Conservation (phyloP, 2,797 vertebrate genomes). For the Pseudochirops corinnae region DNA sequence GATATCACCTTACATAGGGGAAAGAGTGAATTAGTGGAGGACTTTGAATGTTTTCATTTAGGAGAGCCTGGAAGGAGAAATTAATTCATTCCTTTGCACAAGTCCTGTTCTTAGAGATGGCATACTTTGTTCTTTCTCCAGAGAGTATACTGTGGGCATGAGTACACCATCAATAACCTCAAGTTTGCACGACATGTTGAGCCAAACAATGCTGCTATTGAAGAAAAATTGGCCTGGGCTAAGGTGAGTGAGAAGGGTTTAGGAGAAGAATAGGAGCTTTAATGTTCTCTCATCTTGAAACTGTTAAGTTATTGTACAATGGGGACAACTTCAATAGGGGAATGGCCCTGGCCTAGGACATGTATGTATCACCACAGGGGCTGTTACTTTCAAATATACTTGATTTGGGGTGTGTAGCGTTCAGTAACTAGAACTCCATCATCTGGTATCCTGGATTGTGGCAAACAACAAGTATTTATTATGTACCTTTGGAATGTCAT, state of each 20-base stretch:
- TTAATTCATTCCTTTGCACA: background rate
- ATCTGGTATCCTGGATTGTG: background rate
- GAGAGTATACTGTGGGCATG: conserved; percentile 97
- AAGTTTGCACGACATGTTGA: conserved; percentile 98
- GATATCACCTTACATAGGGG: background rate
- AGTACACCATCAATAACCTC: conserved; percentile 98
- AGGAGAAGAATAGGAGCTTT: background rate
- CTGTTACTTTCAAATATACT: background rate
- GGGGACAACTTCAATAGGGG: background rate
- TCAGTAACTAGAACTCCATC: background rate
- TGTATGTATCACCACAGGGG: background rate
- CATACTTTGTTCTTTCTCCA: conserved; percentile 69
- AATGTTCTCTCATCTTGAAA: background rate
- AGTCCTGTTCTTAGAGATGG: background rate
- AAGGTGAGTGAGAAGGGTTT: conserved; percentile 87
- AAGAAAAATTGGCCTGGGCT: conserved; percentile 95
- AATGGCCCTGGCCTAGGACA: background rate
- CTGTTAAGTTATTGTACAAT: background rate
- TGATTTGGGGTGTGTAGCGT: background rate
- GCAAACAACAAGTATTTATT: background rate
- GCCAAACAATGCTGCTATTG: conserved; percentile 89
- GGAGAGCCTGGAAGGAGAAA: accelerated
- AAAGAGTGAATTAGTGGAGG: background rate
- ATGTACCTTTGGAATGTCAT: background rate
- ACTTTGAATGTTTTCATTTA: background rate